A percentile compares a stretch with the other conserved stretches of the same genome.
Conservation (phyloP, 2,888 invertebrate species). For the Epinotia nisella region DNA sequence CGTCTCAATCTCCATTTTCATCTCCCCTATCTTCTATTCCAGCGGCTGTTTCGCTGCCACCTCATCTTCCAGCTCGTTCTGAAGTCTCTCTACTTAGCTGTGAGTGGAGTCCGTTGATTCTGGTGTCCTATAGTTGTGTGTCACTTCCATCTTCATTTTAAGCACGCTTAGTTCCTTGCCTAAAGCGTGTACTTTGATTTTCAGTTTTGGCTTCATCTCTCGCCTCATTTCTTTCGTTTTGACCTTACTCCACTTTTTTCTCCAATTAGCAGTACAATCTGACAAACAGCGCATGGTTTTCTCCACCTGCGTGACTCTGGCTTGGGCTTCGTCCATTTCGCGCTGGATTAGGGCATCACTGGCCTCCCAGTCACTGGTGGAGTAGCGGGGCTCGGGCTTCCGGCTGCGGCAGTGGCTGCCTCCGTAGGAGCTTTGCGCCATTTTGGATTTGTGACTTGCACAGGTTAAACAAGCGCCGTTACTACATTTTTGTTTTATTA, state of each 20-base stretch:
- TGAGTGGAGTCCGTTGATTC: slow-evolving; percentile 80
- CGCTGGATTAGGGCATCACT: slow-evolving; percentile 88
- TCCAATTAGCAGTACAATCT: slow-evolving; percentile 97
- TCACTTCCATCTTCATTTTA: slow-evolving; percentile 81
- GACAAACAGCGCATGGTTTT: slow-evolving; percentile 97
- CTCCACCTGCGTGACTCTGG: slow-evolving; percentile 99
- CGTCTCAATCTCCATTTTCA: slow-evolving; percentile 89
- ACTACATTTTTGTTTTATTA: too few species aligned
- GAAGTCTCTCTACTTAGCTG: slow-evolving; percentile 76
- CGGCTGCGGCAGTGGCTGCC: slow-evolving; percentile 86
- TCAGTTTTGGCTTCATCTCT: slow-evolving; percentile 94
- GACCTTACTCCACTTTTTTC: slow-evolving; percentile 96
- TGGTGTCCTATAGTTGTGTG: slow-evolving; percentile 73
- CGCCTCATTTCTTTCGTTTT: slow-evolving; percentile 96
- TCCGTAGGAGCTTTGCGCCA: slow-evolving; percentile 88
- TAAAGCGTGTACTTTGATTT: slow-evolving; percentile 91
- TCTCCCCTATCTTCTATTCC: slow-evolving; percentile 75
- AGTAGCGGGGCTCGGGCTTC: slow-evolving; percentile 88
- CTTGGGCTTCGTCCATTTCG: slow-evolving; percentile 97
- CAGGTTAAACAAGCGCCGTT: too few species aligned
- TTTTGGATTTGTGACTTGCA: slow-evolving; percentile 60
- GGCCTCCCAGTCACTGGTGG: slow-evolving; percentile 91
- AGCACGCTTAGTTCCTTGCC: slow-evolving; percentile 89
- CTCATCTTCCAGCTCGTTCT: slow-evolving; percentile 79
- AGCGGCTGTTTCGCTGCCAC: slow-evolving; percentile 78